Evolutionary conservation across 2,113 vertebrate genomes (phyloP).

Genomic region (Numenius arquata): DNA sequence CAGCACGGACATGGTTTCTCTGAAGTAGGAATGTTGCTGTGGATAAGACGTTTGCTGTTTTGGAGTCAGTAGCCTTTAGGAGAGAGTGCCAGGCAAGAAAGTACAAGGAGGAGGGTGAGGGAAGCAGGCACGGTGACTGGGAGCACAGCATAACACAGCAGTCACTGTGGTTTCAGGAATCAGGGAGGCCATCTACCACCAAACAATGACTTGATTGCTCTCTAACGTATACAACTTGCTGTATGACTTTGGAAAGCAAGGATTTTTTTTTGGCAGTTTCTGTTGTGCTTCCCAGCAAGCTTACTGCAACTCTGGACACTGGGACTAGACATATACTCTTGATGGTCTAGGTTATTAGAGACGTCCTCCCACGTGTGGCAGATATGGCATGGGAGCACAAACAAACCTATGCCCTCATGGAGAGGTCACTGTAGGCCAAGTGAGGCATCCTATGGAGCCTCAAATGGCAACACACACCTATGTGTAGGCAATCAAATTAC

Average conservation of each 20-base stretch:
- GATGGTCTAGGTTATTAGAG: accelerated
- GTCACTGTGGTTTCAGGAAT: neutral
- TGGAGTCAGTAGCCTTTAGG: neutral
- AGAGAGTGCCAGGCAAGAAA: neutral
- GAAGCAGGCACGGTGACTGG: neutral
- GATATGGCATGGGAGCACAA: neutral
- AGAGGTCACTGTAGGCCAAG: neutral
- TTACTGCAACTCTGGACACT: neutral
- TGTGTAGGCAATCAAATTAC: neutral
- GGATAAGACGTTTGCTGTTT: neutral
- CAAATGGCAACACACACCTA: neutral
- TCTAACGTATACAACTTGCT: neutral
- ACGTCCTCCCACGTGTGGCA: neutral
- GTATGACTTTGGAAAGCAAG: neutral
- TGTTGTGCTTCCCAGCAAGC: neutral
- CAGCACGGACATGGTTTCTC: neutral
- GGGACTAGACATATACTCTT: accelerated
- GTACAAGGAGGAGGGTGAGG: neutral
- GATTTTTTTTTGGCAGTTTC: neutral
- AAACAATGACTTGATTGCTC: neutral
- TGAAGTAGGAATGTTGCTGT: neutral
- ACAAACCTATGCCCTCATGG: neutral
- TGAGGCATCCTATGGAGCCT: neutral
- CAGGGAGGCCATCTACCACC: neutral
- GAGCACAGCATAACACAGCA: neutral